These are phyloP conservation scores for Eupsilia transversa DNA, from an alignment of 2,888 invertebrate species.

Conservation along the genomic window DNA sequence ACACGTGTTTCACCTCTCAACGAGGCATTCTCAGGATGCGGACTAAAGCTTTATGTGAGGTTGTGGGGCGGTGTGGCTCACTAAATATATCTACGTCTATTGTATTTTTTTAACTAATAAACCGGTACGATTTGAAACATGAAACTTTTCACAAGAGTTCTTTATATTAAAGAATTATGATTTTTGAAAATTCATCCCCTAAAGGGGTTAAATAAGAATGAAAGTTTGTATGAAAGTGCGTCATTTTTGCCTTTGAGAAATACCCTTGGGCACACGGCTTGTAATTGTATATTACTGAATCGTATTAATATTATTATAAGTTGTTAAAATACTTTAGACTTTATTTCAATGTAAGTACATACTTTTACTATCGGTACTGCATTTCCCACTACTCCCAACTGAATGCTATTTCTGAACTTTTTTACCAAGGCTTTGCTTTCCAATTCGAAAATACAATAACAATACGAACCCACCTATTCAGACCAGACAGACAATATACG, in stretches of 20 bases:
- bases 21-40: too few species aligned
- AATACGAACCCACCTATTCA: not conserved
- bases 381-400: not conserved
- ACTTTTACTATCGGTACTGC: not conserved
- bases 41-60: too few species aligned
- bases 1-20: too few species aligned
- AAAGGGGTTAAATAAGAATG: too few species aligned
- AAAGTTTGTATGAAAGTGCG: not conserved
- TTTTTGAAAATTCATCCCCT: not conserved
- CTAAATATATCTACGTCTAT: too few species aligned
- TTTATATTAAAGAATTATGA: too few species aligned
- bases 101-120: too few species aligned
- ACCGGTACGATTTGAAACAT: too few species aligned
- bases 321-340: not conserved
- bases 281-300: not conserved
- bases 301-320: not conserved
- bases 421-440: not conserved
- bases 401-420: not conserved
- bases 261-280: not conserved
- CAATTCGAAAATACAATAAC: not conserved
- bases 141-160: too few species aligned
- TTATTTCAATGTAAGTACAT: not conserved
- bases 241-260: not conserved
- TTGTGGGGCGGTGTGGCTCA: too few species aligned
- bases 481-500: not conserved